These are phyloP conservation scores for Rosalia funebris DNA, from an alignment of 2,888 invertebrate species.

Conservation along the genomic window DNA sequence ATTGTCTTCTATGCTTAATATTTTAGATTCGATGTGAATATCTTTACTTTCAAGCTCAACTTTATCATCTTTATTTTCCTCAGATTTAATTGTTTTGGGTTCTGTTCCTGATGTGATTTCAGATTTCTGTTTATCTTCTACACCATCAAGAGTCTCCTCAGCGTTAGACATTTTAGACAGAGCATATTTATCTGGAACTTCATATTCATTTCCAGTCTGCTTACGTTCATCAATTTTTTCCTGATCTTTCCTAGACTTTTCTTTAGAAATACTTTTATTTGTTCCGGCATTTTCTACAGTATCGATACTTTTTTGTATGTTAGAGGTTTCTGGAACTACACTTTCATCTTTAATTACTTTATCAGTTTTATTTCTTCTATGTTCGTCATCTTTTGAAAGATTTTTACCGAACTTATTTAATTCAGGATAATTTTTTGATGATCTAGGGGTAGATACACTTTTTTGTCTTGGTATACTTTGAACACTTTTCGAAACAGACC, in stretches of 20 bases:
- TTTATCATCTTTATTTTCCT: background rate
- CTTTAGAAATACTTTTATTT: no score
- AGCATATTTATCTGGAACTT: no score
- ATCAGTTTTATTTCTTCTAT: background rate
- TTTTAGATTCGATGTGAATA: background rate
- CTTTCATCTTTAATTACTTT: background rate
- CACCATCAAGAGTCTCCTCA: no score
- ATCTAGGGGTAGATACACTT: slow-evolving; percentile 8
- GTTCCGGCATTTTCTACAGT: slow-evolving; percentile 11
- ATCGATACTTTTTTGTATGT: slow-evolving; percentile 16
- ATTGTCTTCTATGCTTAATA: slow-evolving; percentile 18
- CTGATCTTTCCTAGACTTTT: no score
- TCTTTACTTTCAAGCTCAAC: background rate
- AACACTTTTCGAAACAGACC: slow-evolving; percentile 21
- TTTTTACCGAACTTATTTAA: slow-evolving; percentile 6
- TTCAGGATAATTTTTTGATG: slow-evolving; percentile 15
- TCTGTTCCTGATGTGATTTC: no score
- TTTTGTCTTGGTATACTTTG: slow-evolving; percentile 25
- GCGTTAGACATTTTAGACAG: no score
- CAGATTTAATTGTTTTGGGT: no score
- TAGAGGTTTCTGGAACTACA: slow-evolving; percentile 1
- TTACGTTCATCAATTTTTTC: no score
- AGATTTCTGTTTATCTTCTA: no score
- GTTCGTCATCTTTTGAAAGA: background rate
- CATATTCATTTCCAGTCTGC: no score